Evolutionary conservation across 53 echinoderm and acorn worm genomes (phyloP), one percentile per base, ranked within the genome.

Genomic region (Arbacia lixula): DNA sequence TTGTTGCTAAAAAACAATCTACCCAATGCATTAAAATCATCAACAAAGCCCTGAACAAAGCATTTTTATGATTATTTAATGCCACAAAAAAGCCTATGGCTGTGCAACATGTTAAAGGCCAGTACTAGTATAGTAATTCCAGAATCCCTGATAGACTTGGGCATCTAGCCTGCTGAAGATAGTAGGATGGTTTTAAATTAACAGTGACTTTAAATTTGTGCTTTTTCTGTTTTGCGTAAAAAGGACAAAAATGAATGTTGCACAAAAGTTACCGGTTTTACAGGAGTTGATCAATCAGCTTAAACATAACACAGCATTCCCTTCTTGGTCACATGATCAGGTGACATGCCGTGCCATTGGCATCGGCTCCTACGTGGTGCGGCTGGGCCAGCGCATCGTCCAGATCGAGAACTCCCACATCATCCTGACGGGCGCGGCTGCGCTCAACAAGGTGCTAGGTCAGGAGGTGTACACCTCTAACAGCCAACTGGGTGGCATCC

Each of bases 351-450:
- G 98, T 12, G 94, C 93, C 30, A 91, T 98, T 40, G 98, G 98
- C 16, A 98, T 98, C 27, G 98, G 98, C 38, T 91, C 98, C 24
- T 98, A 98, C 69, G 83, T 98, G n/a, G 92, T 98, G 11, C 90
- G 98, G 42, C 90, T 97, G 1, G 94, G 98, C 12, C 94, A 98
- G 41, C 83, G 98, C 26, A 92, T 98, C 55, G 91, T 98, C 46
- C 98, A 98, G 84, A 94, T 92, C 1, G 98, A 98, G 25, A 98
- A 98, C 87, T 98, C 98, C 0, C 98, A 94, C 61, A 98, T 98
- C 60, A 98, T 98, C 62, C 69, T 98, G 53, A 98, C 98, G 1
- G 98, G 98, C 22, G 94, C 94, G 2, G 77, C 64, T 12, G 98
- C 98, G 1, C 90, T 98, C 34, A 98, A 98, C 78, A 98, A 98